Percentiles rank a stretch among this genome's conserved stretches.
Conservation (phyloP, 2,113 vertebrate species). For the Aplodontia rufa region DNA sequence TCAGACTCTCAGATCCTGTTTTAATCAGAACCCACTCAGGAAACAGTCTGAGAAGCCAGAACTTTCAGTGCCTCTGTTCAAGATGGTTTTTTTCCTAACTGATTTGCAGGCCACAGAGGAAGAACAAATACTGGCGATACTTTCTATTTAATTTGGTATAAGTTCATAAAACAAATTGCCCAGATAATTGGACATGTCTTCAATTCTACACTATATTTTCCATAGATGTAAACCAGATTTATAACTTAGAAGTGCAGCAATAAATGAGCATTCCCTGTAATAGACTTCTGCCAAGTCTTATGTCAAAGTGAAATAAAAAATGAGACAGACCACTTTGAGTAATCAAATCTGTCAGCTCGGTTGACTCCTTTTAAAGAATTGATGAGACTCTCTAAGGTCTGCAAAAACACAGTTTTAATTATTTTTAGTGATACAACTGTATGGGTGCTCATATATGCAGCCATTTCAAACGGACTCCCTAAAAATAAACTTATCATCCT, state of each 20-base stretch:
- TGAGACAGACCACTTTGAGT: slow-evolving; percentile 68
- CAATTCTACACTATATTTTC: slow-evolving; percentile 71
- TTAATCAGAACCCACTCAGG: slow-evolving; percentile 76
- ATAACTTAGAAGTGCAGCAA: slow-evolving; percentile 71
- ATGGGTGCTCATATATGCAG: not conserved
- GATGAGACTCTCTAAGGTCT: slow-evolving; percentile 61
- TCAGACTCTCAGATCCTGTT: slow-evolving; percentile 78
- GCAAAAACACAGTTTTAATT: slow-evolving; percentile 39
- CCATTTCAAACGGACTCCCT: slow-evolving; percentile 27
- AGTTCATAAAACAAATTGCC: slow-evolving; percentile 81
- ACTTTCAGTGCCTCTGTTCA: slow-evolving; percentile 63
- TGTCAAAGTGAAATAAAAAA: slow-evolving; percentile 78
- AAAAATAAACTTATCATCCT: not conserved
- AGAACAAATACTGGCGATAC: slow-evolving; percentile 60
- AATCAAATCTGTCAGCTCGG: slow-evolving; percentile 73
- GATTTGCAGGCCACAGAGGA: slow-evolving; percentile 75
- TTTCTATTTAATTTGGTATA: slow-evolving; percentile 79
- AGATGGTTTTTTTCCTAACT: slow-evolving; percentile 59
- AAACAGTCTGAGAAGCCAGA: slow-evolving; percentile 75
- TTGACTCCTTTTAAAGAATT: slow-evolving; percentile 59
- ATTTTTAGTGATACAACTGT: slow-evolving; percentile 58
- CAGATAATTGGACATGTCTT: slow-evolving; percentile 76
- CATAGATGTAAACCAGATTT: slow-evolving; percentile 80
- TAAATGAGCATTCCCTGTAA: slow-evolving; percentile 78
- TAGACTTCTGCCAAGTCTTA: slow-evolving; percentile 77